Conservation (phyloP, 2,797 vertebrate species). For the Falco berigora region DNA sequence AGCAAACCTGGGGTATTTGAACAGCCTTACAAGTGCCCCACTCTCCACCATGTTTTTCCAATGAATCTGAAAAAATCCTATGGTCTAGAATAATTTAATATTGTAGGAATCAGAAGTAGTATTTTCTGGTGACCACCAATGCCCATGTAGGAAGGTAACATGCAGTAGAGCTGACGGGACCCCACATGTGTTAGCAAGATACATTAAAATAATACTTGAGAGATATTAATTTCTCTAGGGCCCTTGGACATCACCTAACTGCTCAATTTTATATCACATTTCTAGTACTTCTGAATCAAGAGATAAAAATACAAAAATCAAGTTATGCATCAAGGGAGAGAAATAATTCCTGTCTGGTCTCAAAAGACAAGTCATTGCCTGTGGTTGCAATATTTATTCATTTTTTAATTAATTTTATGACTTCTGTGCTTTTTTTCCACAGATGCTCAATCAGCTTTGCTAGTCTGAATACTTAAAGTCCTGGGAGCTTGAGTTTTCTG, state of each 20-base stretch:
- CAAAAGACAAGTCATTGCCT: neutral
- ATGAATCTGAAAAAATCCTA: neutral
- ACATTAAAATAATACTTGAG: neutral
- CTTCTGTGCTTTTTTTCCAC: neutral
- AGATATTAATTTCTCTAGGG: neutral
- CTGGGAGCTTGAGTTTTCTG: neutral
- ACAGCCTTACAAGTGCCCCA: neutral
- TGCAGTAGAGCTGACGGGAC: neutral
- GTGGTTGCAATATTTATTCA: neutral
- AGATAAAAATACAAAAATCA: neutral
- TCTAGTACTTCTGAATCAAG: neutral
- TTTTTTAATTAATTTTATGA: neutral
- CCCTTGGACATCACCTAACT: neutral
- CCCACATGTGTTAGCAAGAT: neutral
- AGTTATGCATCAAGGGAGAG: neutral
- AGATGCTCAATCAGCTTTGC: neutral
- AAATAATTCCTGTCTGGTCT: neutral
- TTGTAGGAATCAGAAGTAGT: neutral
- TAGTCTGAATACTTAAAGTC: neutral
- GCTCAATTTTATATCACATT: neutral
- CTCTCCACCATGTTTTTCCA: neutral
- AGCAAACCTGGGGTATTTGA: neutral
- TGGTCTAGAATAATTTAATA: neutral
- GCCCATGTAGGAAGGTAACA: neutral
- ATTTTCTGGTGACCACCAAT: neutral